phyloP scores from a whole-genome alignment of 2,113 vertebrate species.

The Carollia perspicillata region DNA sequence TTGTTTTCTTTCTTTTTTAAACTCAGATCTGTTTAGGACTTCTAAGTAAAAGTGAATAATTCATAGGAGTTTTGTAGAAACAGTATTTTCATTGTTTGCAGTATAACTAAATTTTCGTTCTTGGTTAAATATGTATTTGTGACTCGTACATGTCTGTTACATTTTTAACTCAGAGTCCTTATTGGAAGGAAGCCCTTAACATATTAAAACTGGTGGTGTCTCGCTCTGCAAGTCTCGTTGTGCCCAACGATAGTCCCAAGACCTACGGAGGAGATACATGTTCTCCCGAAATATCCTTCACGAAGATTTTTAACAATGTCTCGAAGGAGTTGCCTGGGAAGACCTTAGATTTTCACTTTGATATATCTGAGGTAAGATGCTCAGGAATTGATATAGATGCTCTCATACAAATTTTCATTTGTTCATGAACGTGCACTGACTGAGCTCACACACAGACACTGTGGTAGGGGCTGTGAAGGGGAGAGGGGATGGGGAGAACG shows the following conservation, averaged over 20 bases:
- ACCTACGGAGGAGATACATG: conserved; percentile 90
- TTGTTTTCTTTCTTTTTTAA: conserved; percentile 12
- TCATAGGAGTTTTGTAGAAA: background rate
- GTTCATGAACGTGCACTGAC: background rate
- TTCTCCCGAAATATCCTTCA: conserved; percentile 96
- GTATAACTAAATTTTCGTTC: background rate
- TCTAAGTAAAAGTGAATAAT: conserved; percentile 17
- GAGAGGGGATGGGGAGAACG: accelerated
- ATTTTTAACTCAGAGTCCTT: conserved; percentile 87
- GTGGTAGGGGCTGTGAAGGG: background rate
- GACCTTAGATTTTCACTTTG: conserved; percentile 99
- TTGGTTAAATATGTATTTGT: background rate
- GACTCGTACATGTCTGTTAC: background rate
- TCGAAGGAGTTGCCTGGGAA: conserved; percentile 99
- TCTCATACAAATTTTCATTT: background rate
- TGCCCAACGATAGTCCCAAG: conserved; percentile 95
- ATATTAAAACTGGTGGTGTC: conserved; percentile 98
- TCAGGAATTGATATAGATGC: background rate
- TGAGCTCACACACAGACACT: background rate
- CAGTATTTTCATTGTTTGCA: background rate
- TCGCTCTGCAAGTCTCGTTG: conserved; percentile 96
- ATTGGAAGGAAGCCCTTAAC: conserved; percentile 99
- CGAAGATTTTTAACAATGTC: conserved; percentile 97
- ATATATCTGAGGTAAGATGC: conserved; percentile 95
- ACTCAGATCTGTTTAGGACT: background rate